These are phyloP conservation scores for Labeo rohita DNA, from an alignment of 2,113 vertebrate species.

Conservation along the genomic window DNA sequence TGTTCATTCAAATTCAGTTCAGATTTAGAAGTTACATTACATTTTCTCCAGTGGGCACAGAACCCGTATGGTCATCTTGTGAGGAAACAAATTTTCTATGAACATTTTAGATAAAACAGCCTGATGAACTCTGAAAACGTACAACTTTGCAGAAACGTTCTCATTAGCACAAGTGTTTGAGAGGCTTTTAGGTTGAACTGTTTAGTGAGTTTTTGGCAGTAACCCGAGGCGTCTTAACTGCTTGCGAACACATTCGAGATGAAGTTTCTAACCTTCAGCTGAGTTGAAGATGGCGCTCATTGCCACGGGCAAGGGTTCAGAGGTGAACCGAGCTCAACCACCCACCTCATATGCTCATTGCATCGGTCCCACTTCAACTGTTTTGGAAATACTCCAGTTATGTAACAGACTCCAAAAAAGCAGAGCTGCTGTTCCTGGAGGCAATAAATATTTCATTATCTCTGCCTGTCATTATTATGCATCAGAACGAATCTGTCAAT, in stretches of 20 bases:
- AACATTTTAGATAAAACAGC: not conserved
- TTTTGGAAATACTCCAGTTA: slow-evolving; percentile 36
- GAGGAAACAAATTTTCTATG: not conserved
- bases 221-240: slow-evolving; percentile 20
- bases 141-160: slow-evolving; percentile 28
- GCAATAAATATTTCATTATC: slow-evolving; percentile 39
- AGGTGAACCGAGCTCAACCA: slow-evolving; percentile 24
- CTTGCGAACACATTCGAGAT: not conserved
- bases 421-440: slow-evolving; percentile 30
- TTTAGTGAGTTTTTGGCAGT: slow-evolving; percentile 56
- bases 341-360: slow-evolving; percentile 15
- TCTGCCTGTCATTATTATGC: slow-evolving; percentile 36
- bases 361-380: slow-evolving; percentile 14
- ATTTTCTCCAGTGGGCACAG: not conserved
- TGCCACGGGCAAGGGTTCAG: slow-evolving; percentile 2
- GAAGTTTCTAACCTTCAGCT: not conserved
- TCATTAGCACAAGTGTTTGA: slow-evolving; percentile 53
- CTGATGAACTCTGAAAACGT: slow-evolving; percentile 7
- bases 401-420: slow-evolving; percentile 1
- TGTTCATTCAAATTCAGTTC: not conserved
- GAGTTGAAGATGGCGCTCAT: not conserved
- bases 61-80: not conserved
- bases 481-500: slow-evolving; percentile 46
- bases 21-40: not conserved
- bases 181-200: slow-evolving; percentile 58